Base-by-base conservation (phyloP, 1,140 invertebrate species). In the Mercenaria mercenaria region DNA sequence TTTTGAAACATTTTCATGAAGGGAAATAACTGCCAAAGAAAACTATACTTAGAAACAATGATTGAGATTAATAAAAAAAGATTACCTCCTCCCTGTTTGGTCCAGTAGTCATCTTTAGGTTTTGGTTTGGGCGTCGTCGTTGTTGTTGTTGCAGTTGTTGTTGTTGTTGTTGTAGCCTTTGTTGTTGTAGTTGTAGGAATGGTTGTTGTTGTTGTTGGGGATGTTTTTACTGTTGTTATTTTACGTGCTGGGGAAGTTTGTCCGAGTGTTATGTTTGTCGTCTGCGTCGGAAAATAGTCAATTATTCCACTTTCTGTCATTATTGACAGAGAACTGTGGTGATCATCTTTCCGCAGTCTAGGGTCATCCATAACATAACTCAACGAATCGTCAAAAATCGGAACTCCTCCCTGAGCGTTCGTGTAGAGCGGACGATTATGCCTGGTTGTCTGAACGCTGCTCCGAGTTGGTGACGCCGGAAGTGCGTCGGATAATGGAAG, bases 41-140 rank as follows among this genome's bases (percentile, higher is more conserved):
- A n/a, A n/a, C n/a, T n/a, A n/a, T n/a, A n/a, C n/a, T n/a, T n/a
- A n/a, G n/a, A n/a, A n/a, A n/a, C n/a, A n/a, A n/a, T n/a, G n/a
- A n/a, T n/a, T n/a, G n/a, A n/a, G n/a, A n/a, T n/a, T n/a, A n/a
- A n/a, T n/a, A n/a, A n/a, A n/a, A 47, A 47, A 47, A 26, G 6
- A 26, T 74, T 89, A 81, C 87, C 64, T 41, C 79, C 87, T 32
- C 79, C 87, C 37, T 81, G 41, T 52, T 39, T 59, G 13, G 37
- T 50, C 37, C 43, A 81, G 15, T 79, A 50, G n/a, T 69, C 76
- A 29, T 81, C 79, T 50, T 72, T 67, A 15, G 87, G 64, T 15
- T 85, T 87, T 77, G 85, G 39, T 79, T 41, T 87, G 2, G 85
- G 39, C 4, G 69, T 87, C 20, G 69, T 87, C n/a, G 85, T 87